phyloP scores from a whole-genome alignment of 2,113 vertebrate genomes.

The Pterophyllum scalare region DNA sequence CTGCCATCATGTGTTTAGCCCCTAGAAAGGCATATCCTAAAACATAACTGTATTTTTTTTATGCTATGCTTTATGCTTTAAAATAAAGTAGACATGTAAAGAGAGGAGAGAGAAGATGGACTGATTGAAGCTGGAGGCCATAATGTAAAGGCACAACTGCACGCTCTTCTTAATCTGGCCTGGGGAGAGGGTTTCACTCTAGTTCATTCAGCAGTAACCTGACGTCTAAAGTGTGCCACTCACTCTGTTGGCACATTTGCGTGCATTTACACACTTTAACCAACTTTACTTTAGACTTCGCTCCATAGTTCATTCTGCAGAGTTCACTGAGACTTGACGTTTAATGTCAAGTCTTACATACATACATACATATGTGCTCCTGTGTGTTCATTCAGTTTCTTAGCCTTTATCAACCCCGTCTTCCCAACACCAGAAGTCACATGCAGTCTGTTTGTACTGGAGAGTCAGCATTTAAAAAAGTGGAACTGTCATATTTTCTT shows the following conservation, averaged over 20 bases:
- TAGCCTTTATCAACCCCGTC: slow-evolving; percentile 19
- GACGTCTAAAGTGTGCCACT: slow-evolving; percentile 32
- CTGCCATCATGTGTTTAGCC: neutral
- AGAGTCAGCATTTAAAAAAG: slow-evolving; percentile 78
- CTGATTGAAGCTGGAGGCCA: neutral
- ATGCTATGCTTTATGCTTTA: neutral
- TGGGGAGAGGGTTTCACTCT: slow-evolving; percentile 28
- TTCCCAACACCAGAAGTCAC: slow-evolving; percentile 53
- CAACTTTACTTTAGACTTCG: neutral
- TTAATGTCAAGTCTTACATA: neutral
- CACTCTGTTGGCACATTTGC: neutral
- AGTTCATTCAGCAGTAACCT: slow-evolving; percentile 39
- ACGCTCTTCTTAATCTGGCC: slow-evolving; percentile 9
- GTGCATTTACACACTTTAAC: too few relatives aligned
- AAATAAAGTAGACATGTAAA: neutral
- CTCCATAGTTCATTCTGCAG: neutral
- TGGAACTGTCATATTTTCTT: slow-evolving; percentile 62
- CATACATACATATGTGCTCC: neutral
- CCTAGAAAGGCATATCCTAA: neutral
- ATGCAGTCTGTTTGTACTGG: slow-evolving; percentile 57
- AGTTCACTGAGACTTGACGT: neutral
- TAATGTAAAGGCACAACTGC: slow-evolving; percentile 17
- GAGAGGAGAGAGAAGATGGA: neutral
- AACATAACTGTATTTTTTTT: neutral
- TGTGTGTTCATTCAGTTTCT: slow-evolving; percentile 3